These are phyloP conservation scores for Cheilosia grossa DNA, from an alignment of 2,888 invertebrate species.

Conservation along the genomic window DNA sequence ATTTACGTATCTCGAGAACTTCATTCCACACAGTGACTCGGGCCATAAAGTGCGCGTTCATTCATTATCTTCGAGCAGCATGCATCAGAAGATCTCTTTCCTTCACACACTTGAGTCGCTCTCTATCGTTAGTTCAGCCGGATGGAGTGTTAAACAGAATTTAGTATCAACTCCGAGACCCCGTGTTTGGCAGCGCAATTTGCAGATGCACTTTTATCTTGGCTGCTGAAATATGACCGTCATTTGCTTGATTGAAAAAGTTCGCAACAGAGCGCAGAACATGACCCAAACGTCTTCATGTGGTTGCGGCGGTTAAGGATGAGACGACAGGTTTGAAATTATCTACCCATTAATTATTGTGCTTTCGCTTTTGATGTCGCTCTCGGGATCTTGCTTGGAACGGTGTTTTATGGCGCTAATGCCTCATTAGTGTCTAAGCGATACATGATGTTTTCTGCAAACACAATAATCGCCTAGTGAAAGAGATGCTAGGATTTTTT, in stretches of 20 bases:
- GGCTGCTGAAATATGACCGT: constrained; percentile 17
- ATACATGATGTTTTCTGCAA: constrained; percentile 17
- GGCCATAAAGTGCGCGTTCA: constrained; percentile 34
- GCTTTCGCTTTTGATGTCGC: constrained; percentile 36
- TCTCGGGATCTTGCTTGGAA: constrained; percentile 6
- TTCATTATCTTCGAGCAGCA: constrained; percentile 1
- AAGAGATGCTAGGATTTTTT: not conserved
- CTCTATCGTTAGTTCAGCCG: constrained; percentile 32
- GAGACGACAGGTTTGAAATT: constrained; percentile 46
- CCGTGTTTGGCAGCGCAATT: constrained; percentile 13
- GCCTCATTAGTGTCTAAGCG: constrained; percentile 52
- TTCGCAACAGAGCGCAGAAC: constrained; percentile 3
- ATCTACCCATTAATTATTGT: constrained; percentile 32
- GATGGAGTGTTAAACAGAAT: constrained; percentile 48
- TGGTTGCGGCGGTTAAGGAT: constrained; percentile 36
- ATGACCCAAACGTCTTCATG: constrained; percentile 41
- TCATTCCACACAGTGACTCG: constrained; percentile 11
- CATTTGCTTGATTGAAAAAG: constrained; percentile 26
- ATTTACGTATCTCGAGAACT: constrained; percentile 54
- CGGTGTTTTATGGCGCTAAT: constrained; percentile 12
- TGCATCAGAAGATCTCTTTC: constrained; percentile 11
- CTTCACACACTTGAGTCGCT: constrained; percentile 16
- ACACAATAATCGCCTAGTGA: constrained; percentile 13
- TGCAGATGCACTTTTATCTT: constrained; percentile 26
- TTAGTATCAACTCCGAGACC: constrained; percentile 27